phyloP scores from a whole-genome alignment of 2,113 vertebrate species.

The Noturus placidus region DNA sequence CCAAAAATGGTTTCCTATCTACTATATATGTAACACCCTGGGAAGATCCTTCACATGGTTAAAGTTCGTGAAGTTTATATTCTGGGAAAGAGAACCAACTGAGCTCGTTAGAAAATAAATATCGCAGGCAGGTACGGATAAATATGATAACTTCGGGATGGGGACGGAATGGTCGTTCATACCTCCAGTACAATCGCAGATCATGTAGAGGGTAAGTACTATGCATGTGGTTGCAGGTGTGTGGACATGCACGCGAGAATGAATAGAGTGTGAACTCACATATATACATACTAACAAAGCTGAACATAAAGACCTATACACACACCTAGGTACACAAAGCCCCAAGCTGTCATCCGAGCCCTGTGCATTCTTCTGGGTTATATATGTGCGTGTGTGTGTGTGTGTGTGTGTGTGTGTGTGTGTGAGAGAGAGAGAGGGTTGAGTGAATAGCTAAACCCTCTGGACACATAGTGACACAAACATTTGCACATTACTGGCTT shows the following conservation, averaged over 20 bases:
- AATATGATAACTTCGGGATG: neutral
- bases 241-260: neutral
- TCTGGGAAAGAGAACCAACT: neutral
- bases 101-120: neutral
- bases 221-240: constrained; percentile 14
- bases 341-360: neutral
- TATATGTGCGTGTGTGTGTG: neutral
- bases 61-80: neutral
- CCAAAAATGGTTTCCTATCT: neutral
- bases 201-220: neutral
- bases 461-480: neutral
- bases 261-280: neutral
- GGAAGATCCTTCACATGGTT: neutral
- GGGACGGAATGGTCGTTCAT: neutral
- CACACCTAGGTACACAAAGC: neutral
- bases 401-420: constrained; percentile 4
- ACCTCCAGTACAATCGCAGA: neutral
- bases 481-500: neutral
- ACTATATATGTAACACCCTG: neutral
- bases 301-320: constrained; percentile 1
- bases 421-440: neutral
- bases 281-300: constrained; percentile 1
- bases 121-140: neutral
- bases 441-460: neutral
- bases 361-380: neutral